phyloP scores from a whole-genome alignment of 1,140 invertebrate species.

The Paramacrobiotus metropolitanus region DNA sequence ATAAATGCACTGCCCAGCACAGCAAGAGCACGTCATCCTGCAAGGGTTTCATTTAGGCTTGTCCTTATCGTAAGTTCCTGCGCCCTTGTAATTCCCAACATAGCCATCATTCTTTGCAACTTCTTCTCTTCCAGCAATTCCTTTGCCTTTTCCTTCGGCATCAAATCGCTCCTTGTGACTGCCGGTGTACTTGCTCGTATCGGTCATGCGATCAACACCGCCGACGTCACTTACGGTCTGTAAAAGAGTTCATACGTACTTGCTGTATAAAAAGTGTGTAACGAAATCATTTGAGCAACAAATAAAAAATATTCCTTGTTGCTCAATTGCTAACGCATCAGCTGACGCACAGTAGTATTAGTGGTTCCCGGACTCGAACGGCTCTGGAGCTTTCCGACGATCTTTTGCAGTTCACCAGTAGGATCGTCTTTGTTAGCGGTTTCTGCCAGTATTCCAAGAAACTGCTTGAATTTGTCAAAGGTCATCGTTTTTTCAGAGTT shows the following conservation, averaged over 20 bases:
- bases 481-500: background rate
- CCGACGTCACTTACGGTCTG: background rate
- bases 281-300: background rate
- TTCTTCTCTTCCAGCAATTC: slow-evolving; percentile 23
- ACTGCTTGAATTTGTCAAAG: background rate
- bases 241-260: background rate
- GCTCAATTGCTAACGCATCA: background rate
- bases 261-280: background rate
- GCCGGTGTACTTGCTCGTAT: slow-evolving; percentile 27
- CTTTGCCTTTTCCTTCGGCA: slow-evolving; percentile 26
- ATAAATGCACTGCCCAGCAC: no score
- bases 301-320: background rate
- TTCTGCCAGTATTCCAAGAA: background rate
- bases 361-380: background rate
- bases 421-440: background rate
- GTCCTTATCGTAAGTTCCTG: slow-evolving; percentile 22
- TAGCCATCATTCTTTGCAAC: slow-evolving; percentile 23
- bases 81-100: slow-evolving; percentile 26
- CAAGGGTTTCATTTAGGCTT: no score
- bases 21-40: no score
- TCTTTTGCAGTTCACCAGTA: background rate
- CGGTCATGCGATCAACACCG: slow-evolving; percentile 9
- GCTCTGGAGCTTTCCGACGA: background rate
- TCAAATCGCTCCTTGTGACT: slow-evolving; percentile 30
- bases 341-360: background rate